These are phyloP conservation scores for Patella ulyssiponensis DNA, from an alignment of 2,888 invertebrate species.

Conservation along the genomic window DNA sequence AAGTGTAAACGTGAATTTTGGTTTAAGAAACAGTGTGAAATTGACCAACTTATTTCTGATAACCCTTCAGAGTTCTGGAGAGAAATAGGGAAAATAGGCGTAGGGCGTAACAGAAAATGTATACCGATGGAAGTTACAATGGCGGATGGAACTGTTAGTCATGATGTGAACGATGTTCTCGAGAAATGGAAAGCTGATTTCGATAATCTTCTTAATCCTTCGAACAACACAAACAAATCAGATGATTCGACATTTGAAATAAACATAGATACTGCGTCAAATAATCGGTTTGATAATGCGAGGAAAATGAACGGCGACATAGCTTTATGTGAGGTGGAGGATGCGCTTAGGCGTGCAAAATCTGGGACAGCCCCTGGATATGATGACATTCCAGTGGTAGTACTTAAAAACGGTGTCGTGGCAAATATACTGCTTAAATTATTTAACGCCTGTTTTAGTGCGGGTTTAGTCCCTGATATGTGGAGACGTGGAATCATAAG, in stretches of 20 bases:
- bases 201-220: no score
- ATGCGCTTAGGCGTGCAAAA: not conserved
- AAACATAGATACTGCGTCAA: no score
- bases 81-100: not conserved
- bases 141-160: not conserved
- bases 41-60: no score
- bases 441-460: constrained; percentile 31
- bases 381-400: constrained; percentile 5
- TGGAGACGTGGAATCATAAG: constrained; percentile 29
- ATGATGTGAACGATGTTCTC: not conserved
- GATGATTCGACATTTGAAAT: no score
- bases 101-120: not conserved
- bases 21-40: no score
- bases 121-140: not conserved
- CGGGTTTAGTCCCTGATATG: constrained; percentile 21
- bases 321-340: not conserved
- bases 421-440: constrained; percentile 18
- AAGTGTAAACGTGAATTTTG: not conserved
- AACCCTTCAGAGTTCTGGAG: not conserved
- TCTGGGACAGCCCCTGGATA: not conserved
- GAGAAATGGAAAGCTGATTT: not conserved
- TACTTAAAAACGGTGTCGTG: not conserved
- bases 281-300: no score
- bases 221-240: no score
- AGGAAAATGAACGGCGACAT: not conserved